Evolutionary conservation across 2,797 vertebrate genomes (phyloP), one percentile per base, ranked within the genome.

Genomic region (Ctenopoma kingsleyae): DNA sequence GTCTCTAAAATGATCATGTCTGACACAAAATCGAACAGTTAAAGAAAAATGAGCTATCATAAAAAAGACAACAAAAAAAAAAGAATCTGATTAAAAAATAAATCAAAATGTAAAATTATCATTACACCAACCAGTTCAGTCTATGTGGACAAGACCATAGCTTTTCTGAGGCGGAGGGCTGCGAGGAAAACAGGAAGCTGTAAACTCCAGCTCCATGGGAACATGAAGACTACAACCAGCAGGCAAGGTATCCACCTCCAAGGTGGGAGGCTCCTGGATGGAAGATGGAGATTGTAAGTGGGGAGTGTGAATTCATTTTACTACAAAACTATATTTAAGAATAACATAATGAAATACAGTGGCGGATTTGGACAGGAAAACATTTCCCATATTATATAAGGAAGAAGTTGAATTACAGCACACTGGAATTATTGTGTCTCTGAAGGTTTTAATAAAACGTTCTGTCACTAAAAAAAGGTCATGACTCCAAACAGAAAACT

Each of bases 171-270:
- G 82, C 2, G 73, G 30, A 3, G 89, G 75, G 62, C 71, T 74
- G 47, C 70, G 67, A 46, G 83, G 82, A 69, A 87, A 90, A 81
- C 90, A 89, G 76, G 89, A 90, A 58, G 86, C 61, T 1, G 80
- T 71, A 19, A 90, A 86, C 83, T 94, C 93, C 8, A 91, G 77
- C 71, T 93, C 93, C 81, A 92, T 79, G 67, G 93, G 91, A 72
- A 94, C 87, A 11, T 93, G 90, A 69, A 93, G 91, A 76, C 83
- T 92, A 61, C 92, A 91, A 16, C 86, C 89, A 41, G 76, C 60
- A 6, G 91, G 59, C 73, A 71, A 64, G 44, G 74, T 48, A 1
- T 84, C 88, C 83, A 66, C 57, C 27, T 76, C 69, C 48, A 71
- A 46, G 23, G 67, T 51, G 49, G 67, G 60, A 20, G 70, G 46